Percentiles rank a stretch among this genome's conserved stretches.
These are phyloP conservation scores for Mohoua ochrocephala DNA, from an alignment of 2,113 vertebrate species.

Conservation along the genomic window DNA sequence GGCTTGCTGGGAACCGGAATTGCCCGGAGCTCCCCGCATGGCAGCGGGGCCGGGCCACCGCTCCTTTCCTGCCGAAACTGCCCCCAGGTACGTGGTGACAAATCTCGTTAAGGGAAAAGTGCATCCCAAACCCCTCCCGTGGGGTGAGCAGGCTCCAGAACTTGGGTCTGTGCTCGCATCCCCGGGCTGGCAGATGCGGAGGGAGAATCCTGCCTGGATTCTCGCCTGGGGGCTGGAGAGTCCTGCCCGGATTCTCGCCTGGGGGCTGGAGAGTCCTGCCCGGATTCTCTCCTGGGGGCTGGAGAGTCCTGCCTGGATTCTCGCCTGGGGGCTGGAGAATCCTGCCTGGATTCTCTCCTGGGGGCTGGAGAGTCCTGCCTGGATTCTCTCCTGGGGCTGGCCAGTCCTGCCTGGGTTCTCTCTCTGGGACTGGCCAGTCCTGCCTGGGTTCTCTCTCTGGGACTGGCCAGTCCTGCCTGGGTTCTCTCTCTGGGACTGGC, in stretches of 20 bases:
- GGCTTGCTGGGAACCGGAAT: not conserved
- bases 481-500: not conserved
- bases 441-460: too few relatives aligned
- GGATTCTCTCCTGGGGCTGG: not conserved
- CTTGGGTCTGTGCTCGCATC: not conserved
- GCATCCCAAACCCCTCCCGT: not conserved
- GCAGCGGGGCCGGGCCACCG: accelerated
- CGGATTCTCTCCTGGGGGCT: not conserved
- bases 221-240: not conserved
- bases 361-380: not conserved
- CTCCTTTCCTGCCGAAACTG: not conserved
- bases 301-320: not conserved
- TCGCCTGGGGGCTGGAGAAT: not conserved
- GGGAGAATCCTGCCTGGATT: not conserved
- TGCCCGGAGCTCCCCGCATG: not conserved
- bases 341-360: not conserved
- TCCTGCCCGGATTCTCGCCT: not conserved
- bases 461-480: too few relatives aligned
- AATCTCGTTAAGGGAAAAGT: not conserved
- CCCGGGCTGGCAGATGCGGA: not conserved
- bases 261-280: not conserved
- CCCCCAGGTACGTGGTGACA: not conserved
- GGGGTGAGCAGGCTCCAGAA: not conserved
- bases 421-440: too few relatives aligned
- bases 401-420: not conserved